phyloP scores from a whole-genome alignment of 2,113 vertebrate genomes.

The Takifugu flavidus region DNA sequence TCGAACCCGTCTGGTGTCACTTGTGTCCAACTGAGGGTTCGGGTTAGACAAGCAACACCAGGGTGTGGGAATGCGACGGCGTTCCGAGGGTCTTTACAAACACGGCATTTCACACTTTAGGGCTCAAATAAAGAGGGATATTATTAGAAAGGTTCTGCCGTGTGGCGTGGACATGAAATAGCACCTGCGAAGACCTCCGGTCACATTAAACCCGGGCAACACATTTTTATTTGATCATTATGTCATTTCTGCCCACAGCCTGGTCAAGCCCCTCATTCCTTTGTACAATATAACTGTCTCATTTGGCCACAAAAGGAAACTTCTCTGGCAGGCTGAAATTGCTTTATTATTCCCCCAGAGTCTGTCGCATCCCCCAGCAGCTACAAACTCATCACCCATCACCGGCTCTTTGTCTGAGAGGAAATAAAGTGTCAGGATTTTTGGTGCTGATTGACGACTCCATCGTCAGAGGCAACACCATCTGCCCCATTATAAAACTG shows the following conservation, averaged over 20 bases:
- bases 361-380: slow-evolving; percentile 68
- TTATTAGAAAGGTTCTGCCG: neutral
- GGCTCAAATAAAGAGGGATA: too few relatives aligned
- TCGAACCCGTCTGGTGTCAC: too few relatives aligned
- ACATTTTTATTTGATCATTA: slow-evolving; percentile 40
- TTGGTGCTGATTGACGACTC: slow-evolving; percentile 95
- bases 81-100: too few relatives aligned
- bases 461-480: slow-evolving; percentile 97
- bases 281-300: slow-evolving; percentile 58
- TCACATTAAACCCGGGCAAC: slow-evolving; percentile 18
- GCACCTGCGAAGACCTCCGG: neutral
- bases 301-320: slow-evolving; percentile 48
- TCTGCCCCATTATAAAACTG: slow-evolving; percentile 95
- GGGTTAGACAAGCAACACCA: too few relatives aligned
- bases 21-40: too few relatives aligned
- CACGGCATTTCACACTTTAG: too few relatives aligned
- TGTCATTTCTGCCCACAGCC: slow-evolving; percentile 24
- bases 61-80: too few relatives aligned
- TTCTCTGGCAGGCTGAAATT: slow-evolving; percentile 71
- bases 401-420: slow-evolving; percentile 68
- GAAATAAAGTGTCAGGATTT: slow-evolving; percentile 74
- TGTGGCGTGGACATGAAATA: too few relatives aligned
- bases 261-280: slow-evolving; percentile 50
- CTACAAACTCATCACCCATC: slow-evolving; percentile 71
- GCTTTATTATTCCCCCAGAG: slow-evolving; percentile 75